phyloP scores from a whole-genome alignment of 2,797 vertebrate genomes.

The Phataginus tricuspis region DNA sequence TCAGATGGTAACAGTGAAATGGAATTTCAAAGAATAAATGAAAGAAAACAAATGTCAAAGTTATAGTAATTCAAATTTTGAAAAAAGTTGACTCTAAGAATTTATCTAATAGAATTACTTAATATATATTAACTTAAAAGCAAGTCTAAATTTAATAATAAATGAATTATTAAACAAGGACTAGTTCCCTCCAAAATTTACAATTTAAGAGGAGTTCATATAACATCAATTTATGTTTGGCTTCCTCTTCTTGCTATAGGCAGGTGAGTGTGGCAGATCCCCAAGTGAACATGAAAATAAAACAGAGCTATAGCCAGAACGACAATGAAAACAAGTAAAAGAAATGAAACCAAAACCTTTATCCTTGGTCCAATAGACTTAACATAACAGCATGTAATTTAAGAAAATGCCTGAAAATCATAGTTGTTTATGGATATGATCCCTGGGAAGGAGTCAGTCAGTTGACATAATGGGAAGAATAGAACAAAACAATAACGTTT shows the following conservation, averaged over 20 bases:
- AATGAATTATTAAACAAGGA: background rate
- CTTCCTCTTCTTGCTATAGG: background rate
- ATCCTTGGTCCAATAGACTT: background rate
- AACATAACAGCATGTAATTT: background rate
- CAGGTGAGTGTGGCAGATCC: background rate
- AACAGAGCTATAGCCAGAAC: background rate
- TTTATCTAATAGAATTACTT: background rate
- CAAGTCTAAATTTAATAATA: constrained; percentile 9
- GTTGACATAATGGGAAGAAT: background rate
- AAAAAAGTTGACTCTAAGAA: background rate
- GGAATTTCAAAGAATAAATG: constrained; percentile 19
- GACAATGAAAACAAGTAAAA: background rate
- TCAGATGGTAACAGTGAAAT: background rate
- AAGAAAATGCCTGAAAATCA: background rate
- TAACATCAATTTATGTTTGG: background rate
- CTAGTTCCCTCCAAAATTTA: background rate
- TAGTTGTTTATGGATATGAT: background rate
- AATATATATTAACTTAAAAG: background rate
- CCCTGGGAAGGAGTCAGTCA: background rate
- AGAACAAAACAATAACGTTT: background rate
- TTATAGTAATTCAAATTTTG: background rate
- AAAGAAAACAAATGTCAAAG: background rate
- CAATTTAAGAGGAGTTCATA: background rate
- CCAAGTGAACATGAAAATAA: background rate
- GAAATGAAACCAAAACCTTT: background rate